Evolutionary conservation across 2,797 vertebrate genomes (phyloP).

Genomic region (Darevskia nairensis): DNA sequence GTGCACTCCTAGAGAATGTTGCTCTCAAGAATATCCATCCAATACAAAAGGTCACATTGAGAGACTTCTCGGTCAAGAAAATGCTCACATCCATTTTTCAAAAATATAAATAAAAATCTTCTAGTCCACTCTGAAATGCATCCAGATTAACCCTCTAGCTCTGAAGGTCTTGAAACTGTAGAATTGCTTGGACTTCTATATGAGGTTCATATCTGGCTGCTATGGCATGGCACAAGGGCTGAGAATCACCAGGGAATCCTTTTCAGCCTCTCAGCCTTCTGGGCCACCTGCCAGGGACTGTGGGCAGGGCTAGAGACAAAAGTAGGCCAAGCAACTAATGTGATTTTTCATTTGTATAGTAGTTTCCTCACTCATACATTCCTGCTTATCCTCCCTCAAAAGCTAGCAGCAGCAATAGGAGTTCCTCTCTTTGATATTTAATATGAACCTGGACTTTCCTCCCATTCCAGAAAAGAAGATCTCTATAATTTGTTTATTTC

Average conservation of each 20-base stretch:
- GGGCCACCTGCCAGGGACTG: too few species aligned
- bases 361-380: neutral
- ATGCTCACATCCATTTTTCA: slow-evolving; percentile 36
- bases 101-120: neutral
- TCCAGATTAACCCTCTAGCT: neutral
- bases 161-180: slow-evolving; percentile 13
- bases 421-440: neutral
- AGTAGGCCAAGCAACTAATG: neutral
- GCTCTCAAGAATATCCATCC: neutral
- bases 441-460: neutral
- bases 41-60: neutral
- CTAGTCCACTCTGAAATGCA: slow-evolving; percentile 20
- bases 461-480: neutral
- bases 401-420: neutral
- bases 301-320: neutral
- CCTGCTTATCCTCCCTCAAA: neutral
- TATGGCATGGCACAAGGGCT: neutral
- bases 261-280: too few species aligned
- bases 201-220: neutral
- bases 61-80: slow-evolving; percentile 55
- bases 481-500: neutral
- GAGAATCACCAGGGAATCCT: neutral
- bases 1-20: neutral
- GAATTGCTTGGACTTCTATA: neutral
- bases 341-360: neutral